Evolutionary conservation across 2,888 invertebrate genomes (phyloP), one percentile per base, ranked within the genome.

Genomic region (Ennomos erosarius): DNA sequence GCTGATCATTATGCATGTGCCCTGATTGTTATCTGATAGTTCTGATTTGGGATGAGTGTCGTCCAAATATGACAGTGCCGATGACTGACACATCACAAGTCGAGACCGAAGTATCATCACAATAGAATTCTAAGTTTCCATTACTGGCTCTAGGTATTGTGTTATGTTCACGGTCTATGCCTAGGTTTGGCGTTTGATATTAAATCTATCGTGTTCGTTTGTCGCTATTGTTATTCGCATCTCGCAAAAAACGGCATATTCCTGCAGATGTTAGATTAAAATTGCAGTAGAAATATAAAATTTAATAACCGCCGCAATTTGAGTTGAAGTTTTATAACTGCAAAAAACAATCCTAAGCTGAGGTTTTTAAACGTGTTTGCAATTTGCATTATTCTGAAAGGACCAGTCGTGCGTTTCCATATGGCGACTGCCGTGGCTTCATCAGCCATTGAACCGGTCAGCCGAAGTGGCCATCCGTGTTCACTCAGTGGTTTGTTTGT

Each of bases 391-490:
- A 72, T 69, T 74, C 65, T 69, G 67, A 74, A 75, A 71, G 65
- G 64, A 68, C 65, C 46, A 60, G 59, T 70, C 64, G 49, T 69
- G 62, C 67, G 68, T 73, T 69, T 67, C 57, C 64, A 67, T 64
- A 59, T 58, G 64, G 67, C 68, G 67, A 73, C 87, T 88, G 75
- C 86, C 70, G 84, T 79, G 73, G 73, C 80, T 77, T 78, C 83
- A 76, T 80, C 83, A 84, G 80, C 79, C 77, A 75, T 74, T 76
- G 79, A 81, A 85, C 83, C 79, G 79, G 75, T 71, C 78, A 74
- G 70, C 79, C 82, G 82, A 84, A 90, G 89, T 89, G 85, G 79
- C 73, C 81, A 82, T 81, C 83, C 85, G 81, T 86, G 88, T 88
- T 77, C 84, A 60, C 70, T 79, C 73, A 70, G 72, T 78, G 75